phyloP scores from a whole-genome alignment of 2,888 invertebrate genomes.

The Leptopilina myrica region DNA sequence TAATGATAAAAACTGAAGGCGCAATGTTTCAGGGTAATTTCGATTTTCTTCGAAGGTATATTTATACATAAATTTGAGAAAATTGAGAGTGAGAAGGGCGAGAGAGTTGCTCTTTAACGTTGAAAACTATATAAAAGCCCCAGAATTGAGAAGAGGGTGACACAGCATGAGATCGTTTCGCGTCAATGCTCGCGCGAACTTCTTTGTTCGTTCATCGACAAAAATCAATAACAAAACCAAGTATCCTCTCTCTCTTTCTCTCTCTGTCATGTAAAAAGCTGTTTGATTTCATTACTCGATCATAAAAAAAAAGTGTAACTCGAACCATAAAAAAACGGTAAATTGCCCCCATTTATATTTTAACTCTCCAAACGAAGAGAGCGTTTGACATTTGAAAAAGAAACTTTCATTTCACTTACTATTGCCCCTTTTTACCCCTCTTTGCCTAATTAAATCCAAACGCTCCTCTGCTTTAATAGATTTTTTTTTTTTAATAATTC shows the following conservation, averaged over 20 bases:
- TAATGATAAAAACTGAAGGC: too few species aligned
- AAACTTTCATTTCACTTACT: neutral
- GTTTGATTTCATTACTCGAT: constrained; percentile 24
- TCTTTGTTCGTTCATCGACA: constrained; percentile 39
- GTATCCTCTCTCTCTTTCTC: neutral
- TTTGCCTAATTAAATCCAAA: neutral
- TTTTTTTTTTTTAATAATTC: too few species aligned
- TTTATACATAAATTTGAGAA: too few species aligned
- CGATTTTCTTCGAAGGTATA: too few species aligned
- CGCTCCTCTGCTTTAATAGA: too few species aligned
- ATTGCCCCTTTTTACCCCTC: neutral
- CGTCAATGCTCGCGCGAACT: constrained; percentile 36
- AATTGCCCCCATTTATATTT: constrained; percentile 21
- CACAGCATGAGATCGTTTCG: constrained; percentile 26
- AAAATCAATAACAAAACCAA: constrained; percentile 33
- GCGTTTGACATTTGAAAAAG: neutral
- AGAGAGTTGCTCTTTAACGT: neutral
- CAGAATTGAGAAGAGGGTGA: constrained; percentile 23
- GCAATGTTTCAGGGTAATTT: neutral
- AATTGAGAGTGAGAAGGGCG: too few species aligned
- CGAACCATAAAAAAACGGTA: constrained; percentile 5
- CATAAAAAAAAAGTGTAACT: constrained; percentile 12
- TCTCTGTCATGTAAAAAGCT: constrained; percentile 22
- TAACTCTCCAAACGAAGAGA: neutral
- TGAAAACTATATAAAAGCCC: constrained; percentile 28